Percentiles rank a stretch among this genome's conserved stretches.
phyloP scores from a whole-genome alignment of 2,113 vertebrate genomes.

The Tor tambroides region DNA sequence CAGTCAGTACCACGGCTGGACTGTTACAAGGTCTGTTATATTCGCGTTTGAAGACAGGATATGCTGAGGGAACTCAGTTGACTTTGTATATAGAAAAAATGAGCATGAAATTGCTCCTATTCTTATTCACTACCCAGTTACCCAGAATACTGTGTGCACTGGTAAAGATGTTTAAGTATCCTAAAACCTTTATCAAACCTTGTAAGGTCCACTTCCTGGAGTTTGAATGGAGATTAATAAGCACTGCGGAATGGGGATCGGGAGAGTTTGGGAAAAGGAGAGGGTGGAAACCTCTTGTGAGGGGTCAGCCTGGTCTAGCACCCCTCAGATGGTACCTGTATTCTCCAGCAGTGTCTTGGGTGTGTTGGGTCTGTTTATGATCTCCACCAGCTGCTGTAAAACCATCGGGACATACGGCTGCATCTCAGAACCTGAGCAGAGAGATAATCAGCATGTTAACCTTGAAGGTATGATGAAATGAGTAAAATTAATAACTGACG shows the following conservation, averaged over 20 bases:
- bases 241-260: slow-evolving; percentile 42
- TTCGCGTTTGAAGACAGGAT: slow-evolving; percentile 38
- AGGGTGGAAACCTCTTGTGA: slow-evolving; percentile 48
- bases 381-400: slow-evolving; percentile 97
- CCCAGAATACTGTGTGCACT: not conserved
- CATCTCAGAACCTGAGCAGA: slow-evolving; percentile 90
- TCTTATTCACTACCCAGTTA: not conserved
- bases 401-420: slow-evolving; percentile 96
- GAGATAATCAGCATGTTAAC: not conserved
- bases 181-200: slow-evolving; percentile 59
- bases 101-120: not conserved
- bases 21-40: slow-evolving; percentile 63
- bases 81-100: not conserved
- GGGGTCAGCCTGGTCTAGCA: slow-evolving; percentile 68
- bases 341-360: slow-evolving; percentile 99
- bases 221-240: slow-evolving; percentile 58
- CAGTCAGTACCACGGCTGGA: slow-evolving; percentile 63
- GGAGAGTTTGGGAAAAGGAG: slow-evolving; percentile 31
- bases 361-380: slow-evolving; percentile 98
- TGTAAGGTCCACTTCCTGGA: slow-evolving; percentile 67
- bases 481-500: not conserved
- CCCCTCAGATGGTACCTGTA: slow-evolving; percentile 92
- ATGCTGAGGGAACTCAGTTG: not conserved
- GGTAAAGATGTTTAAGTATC: not conserved
- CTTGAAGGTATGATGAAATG: not conserved